Evolutionary conservation across 2,888 invertebrate genomes (phyloP), one percentile per base, ranked within the genome.

Genomic region (Cremastinae sp.): DNA sequence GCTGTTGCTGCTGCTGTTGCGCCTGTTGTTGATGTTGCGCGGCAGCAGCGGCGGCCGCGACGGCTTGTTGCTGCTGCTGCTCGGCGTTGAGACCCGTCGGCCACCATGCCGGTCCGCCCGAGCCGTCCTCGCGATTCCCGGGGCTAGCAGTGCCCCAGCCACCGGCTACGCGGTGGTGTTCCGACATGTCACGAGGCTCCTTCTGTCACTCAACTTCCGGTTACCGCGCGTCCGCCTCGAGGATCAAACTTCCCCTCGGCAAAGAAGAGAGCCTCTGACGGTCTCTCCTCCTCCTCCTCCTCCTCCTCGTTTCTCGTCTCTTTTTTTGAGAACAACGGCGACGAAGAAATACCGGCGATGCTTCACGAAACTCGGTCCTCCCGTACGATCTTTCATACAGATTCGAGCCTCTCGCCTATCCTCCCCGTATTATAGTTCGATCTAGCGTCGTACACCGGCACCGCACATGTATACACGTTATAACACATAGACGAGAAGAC

Each of bases 131-230:
- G 83, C 92, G 91, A 82, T 79, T 84, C 61, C 86, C 88, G 79
- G 88, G 88, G 84, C 87, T 88, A 77, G 89, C 84, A 74, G 88
- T 87, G 81, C 87, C 90, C 90, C 92, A 92, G 89, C 93, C 93
- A 92, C 93, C 93, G 90, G 92, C 91, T 88, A 92, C 92, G 86
- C 92, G 91, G 90, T 92, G 92, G 90, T 93, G 92, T 90, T 93
- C 93, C 91, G 93, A 93, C 93, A 93, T 93, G 84, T 84, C 86
- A 81, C 83, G 78, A 81, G 80, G 80, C 82, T 81, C 81, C 81
- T 79, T 83, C 83, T 81, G 83, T 84, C 84, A 83, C 81, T 83
- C 85, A 81, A 79, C 80, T 81, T 79, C 82, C 82, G n/a, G 82
- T 80, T 81, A 54, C 65, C 72, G 71, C 68, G 45, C 16, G 70